Percentiles rank a stretch among this genome's conserved stretches.
phyloP scores from a whole-genome alignment of 2,888 invertebrate genomes.

The Carcina quercana region DNA sequence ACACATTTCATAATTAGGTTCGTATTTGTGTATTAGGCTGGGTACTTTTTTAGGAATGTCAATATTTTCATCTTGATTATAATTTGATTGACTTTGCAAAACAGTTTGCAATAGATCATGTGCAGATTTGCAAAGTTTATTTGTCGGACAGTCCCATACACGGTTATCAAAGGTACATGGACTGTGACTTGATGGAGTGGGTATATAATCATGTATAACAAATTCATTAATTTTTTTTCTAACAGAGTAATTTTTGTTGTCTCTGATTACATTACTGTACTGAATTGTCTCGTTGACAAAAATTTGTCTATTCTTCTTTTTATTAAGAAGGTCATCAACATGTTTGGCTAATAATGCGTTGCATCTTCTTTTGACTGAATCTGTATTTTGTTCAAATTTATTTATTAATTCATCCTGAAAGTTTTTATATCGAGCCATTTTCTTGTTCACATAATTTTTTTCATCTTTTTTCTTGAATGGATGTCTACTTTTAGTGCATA shows the following conservation, averaged over 20 bases:
- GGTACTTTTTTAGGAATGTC: too few species aligned
- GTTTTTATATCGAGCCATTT: not conserved
- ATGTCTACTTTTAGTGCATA: slow-evolving; percentile 7
- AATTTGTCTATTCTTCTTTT: slow-evolving; percentile 16
- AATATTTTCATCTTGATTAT: slow-evolving; percentile 6
- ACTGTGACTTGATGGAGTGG: slow-evolving; percentile 7
- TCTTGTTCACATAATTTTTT: slow-evolving; percentile 1
- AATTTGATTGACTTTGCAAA: slow-evolving; percentile 23
- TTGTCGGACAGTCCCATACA: not conserved
- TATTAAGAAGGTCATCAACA: slow-evolving; percentile 15
- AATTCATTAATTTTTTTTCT: slow-evolving; percentile 22
- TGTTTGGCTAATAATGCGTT: slow-evolving; percentile 19
- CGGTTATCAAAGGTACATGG: slow-evolving; percentile 3
- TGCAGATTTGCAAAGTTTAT: slow-evolving; percentile 30
- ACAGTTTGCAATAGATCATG: slow-evolving; percentile 47
- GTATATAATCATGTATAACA: slow-evolving; percentile 20
- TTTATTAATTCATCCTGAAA: slow-evolving; percentile 12
- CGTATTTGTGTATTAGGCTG: too few species aligned
- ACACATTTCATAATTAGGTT: too few species aligned
- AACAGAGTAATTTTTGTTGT: slow-evolving; percentile 18
- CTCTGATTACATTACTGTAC: slow-evolving; percentile 15
- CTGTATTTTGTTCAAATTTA: slow-evolving; percentile 20
- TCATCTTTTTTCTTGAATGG: slow-evolving; percentile 2
- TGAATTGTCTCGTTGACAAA: slow-evolving; percentile 20
- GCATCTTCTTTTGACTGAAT: slow-evolving; percentile 18